Conservation (phyloP, 2,888 invertebrate species). For the Brenthis ino region DNA sequence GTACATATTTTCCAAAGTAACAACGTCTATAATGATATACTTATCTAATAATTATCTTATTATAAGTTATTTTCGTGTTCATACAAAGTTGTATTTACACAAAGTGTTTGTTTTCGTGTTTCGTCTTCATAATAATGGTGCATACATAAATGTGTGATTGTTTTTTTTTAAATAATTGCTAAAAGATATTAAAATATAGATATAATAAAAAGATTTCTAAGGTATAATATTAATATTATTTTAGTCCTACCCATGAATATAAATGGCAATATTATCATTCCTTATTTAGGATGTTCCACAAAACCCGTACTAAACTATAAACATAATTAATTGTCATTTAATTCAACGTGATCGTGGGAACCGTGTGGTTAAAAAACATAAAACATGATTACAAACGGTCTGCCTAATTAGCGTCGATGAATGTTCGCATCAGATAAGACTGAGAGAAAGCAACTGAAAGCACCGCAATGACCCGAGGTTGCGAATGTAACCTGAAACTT, state of each 20-base stretch:
- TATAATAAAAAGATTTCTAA: no score
- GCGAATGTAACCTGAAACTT: slow-evolving; percentile 39
- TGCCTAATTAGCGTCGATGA: slow-evolving; percentile 37
- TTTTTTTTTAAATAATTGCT: no score
- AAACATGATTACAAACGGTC: slow-evolving; percentile 26
- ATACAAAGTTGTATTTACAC: no score
- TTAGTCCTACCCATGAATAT: neutral
- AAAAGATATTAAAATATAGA: no score
- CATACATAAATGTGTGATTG: no score
- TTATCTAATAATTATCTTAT: no score
- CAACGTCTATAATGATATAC: no score
- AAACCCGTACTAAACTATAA: slow-evolving; percentile 10
- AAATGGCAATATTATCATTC: neutral
- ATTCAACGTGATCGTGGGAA: slow-evolving; percentile 27
- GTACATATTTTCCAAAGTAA: no score
- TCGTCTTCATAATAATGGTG: no score
- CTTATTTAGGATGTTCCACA: neutral
- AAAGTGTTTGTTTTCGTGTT: no score
- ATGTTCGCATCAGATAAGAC: slow-evolving; percentile 45
- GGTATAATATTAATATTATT: neutral
- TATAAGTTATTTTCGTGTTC: no score
- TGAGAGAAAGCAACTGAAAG: slow-evolving; percentile 43
- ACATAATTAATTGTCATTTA: slow-evolving; percentile 12
- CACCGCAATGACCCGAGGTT: slow-evolving; percentile 37
- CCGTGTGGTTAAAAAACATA: slow-evolving; percentile 10